Evolutionary conservation across 2,888 invertebrate genomes (phyloP).

Genomic region (Glaucopsyche alexis): DNA sequence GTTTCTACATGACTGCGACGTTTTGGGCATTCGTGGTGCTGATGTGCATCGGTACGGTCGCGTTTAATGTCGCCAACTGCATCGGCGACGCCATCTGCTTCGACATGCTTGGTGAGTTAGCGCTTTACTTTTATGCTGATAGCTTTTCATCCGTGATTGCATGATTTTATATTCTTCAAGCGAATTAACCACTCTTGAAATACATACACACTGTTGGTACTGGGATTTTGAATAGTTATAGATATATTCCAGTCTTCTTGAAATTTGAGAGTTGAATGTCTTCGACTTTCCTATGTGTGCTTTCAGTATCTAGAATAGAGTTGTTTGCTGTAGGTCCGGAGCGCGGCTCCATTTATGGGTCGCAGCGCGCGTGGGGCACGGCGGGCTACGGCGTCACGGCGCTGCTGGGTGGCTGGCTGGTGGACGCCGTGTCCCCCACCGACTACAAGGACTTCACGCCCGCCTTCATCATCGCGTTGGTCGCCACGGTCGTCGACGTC

Average conservation of each 20-base stretch:
- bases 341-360: constrained; percentile 85
- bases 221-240: too few relatives aligned
- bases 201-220: not conserved
- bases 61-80: constrained; percentile 91
- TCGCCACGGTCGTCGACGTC: constrained; percentile 83
- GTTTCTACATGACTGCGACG: constrained; percentile 79
- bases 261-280: too few relatives aligned
- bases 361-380: constrained; percentile 91
- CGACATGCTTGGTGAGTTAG: constrained; percentile 86
- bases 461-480: constrained; percentile 83
- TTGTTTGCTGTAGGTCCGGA: constrained; percentile 77
- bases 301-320: not conserved
- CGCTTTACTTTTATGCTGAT: too few relatives aligned
- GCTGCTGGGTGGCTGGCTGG: constrained; percentile 83
- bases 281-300: not conserved
- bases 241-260: too few relatives aligned
- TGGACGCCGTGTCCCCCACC: constrained; percentile 82
- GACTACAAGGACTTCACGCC: constrained; percentile 84
- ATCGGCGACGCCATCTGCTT: constrained; percentile 95
- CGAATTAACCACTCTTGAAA: not conserved
- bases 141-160: not conserved
- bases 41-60: constrained; percentile 87
- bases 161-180: too few relatives aligned
- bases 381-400: constrained; percentile 89
- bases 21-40: constrained; percentile 88